phyloP scores from a whole-genome alignment of 2,113 vertebrate species.

The Dermatemys mawii region DNA sequence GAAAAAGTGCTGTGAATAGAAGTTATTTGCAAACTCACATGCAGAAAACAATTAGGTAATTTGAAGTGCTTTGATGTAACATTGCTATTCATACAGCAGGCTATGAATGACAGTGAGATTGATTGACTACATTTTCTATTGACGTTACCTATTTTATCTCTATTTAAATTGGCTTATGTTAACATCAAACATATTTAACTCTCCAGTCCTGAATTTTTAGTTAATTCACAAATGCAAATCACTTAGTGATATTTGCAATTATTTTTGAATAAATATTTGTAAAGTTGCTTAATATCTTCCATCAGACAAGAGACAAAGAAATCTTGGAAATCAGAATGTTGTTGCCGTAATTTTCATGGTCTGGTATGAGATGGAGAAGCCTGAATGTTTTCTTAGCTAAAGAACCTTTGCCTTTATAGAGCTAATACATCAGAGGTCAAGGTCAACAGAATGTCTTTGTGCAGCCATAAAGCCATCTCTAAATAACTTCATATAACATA shows the following conservation, averaged over 20 bases:
- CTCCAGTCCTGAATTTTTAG: background rate
- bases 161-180: slow-evolving; percentile 25
- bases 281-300: slow-evolving; percentile 13
- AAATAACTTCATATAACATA: background rate
- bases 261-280: slow-evolving; percentile 59
- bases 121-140: slow-evolving; percentile 27
- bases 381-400: background rate
- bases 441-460: background rate
- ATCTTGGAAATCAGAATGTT: slow-evolving; percentile 5
- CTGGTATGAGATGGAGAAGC: background rate
- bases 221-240: slow-evolving; percentile 30
- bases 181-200: slow-evolving; percentile 21
- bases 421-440: background rate
- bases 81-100: background rate
- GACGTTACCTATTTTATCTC: background rate
- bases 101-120: background rate
- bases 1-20: too few species aligned
- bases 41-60: background rate
- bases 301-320: rapidly evolving
- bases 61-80: background rate
- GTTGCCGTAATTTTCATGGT: rapidly evolving
- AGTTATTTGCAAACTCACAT: background rate
- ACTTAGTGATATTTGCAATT: slow-evolving; percentile 16
- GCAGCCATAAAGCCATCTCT: background rate
- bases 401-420: background rate